Conservation (phyloP, 2,888 invertebrate species). For the Heterodera filipjevi region DNA sequence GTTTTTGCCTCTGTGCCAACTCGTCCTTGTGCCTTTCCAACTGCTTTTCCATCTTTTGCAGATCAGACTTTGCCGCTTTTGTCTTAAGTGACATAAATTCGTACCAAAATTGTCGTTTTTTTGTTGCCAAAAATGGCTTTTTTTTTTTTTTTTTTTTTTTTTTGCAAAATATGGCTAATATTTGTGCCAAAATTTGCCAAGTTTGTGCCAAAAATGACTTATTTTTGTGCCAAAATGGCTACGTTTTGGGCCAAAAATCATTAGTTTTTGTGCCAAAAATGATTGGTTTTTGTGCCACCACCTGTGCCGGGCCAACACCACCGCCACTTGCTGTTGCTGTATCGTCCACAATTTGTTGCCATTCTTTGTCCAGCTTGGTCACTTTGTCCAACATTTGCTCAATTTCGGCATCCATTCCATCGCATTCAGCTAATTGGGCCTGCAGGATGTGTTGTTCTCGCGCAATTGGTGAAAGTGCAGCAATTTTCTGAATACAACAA, state of each 20-base stretch:
- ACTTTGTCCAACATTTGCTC: constrained; percentile 53
- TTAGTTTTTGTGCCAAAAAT: neutral
- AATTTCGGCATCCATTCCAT: constrained; percentile 46
- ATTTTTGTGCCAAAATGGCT: neutral
- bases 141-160: too few relatives aligned
- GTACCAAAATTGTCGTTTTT: neutral
- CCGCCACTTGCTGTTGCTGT: neutral
- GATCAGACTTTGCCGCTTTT: constrained; percentile 24
- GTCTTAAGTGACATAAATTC: neutral
- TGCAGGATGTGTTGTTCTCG: constrained; percentile 68
- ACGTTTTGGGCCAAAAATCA: too few relatives aligned
- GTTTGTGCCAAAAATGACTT: too few relatives aligned
- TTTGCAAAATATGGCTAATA: too few relatives aligned
- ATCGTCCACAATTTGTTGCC: neutral
- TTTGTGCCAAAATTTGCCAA: neutral
- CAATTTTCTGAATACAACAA: constrained; percentile 8
- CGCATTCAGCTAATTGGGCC: constrained; percentile 65
- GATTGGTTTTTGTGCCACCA: neutral
- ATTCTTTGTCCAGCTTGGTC: constrained; percentile 20
- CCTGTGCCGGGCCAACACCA: neutral
- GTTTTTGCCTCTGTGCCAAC: constrained; percentile 30
- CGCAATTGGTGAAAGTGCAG: constrained; percentile 41
- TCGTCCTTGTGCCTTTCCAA: constrained; percentile 31
- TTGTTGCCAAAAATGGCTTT: too few relatives aligned
- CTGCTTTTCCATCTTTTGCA: constrained; percentile 4